Evolutionary conservation across 2,113 vertebrate species (phyloP).

Genomic region (Nesogale talazaci): DNA sequence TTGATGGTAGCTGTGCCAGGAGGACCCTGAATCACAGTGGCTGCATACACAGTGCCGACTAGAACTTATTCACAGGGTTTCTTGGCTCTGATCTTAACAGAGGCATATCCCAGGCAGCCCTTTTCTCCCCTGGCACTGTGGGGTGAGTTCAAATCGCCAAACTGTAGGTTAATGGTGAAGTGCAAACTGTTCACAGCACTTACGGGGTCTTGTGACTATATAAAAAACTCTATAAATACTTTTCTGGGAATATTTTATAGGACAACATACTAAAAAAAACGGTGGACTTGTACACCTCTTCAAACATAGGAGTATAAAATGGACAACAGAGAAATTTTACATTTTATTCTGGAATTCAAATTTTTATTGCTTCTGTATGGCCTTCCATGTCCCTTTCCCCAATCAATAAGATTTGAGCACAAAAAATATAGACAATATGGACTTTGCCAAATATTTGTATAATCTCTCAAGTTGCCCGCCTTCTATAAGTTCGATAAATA

Average conservation of each 20-base stretch:
- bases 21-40: neutral
- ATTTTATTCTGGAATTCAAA: neutral
- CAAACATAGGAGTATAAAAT: neutral
- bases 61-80: neutral
- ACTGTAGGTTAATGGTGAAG: neutral
- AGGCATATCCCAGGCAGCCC: neutral
- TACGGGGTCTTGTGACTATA: no score
- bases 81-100: neutral
- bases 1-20: neutral
- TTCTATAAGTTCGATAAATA: slow-evolving; percentile 9
- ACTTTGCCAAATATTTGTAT: neutral
- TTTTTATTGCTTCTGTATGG: neutral
- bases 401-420: neutral
- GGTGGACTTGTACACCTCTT: no score
- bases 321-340: neutral
- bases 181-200: neutral
- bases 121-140: neutral
- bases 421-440: neutral
- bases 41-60: neutral
- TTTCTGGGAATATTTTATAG: neutral
- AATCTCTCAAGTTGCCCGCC: neutral
- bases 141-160: neutral
- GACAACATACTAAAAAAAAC: neutral
- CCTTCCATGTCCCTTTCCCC: neutral
- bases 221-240: neutral